Evolutionary conservation across 2,113 vertebrate genomes (phyloP).

Genomic region (Aleadryas rufinucha): DNA sequence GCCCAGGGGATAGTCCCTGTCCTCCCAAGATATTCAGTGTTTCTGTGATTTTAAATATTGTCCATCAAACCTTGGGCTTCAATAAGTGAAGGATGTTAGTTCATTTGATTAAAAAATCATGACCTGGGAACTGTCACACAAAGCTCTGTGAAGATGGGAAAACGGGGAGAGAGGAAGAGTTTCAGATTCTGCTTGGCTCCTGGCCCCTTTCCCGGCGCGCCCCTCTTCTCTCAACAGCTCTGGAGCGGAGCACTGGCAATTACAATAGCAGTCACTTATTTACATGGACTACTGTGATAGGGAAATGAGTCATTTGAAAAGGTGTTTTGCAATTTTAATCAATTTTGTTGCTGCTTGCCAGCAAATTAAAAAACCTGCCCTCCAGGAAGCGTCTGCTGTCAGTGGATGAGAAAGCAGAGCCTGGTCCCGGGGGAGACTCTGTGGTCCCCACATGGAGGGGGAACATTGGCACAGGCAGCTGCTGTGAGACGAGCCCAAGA

Average conservation of each 20-base stretch:
- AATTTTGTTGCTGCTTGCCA: constrained; percentile 1
- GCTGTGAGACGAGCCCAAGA: not conserved
- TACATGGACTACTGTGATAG: not conserved
- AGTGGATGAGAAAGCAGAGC: not conserved
- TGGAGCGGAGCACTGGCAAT: not conserved
- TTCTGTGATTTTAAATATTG: not conserved
- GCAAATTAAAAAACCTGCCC: constrained; percentile 57
- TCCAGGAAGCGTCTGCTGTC: constrained; percentile 6
- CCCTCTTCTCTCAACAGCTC: not conserved
- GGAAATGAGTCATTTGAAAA: constrained; percentile 1
- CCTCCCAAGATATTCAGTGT: not conserved
- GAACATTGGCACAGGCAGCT: not conserved
- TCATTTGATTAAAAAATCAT: not conserved
- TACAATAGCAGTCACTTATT: not conserved
- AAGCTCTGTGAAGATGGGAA: not conserved
- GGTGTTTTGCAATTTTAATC: constrained; percentile 58
- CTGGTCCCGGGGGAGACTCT: accelerated
- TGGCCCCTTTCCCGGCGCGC: not conserved
- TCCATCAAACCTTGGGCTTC: not conserved
- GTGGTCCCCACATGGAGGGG: not conserved
- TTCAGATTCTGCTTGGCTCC: not conserved
- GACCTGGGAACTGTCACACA: not conserved
- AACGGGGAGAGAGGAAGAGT: not conserved
- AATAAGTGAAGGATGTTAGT: not conserved
- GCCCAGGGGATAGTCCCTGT: not conserved